Percentiles rank a stretch among this genome's conserved stretches.
Evolutionary conservation across 2,113 vertebrate species (phyloP).

Genomic region (Zosterops japonicus): DNA sequence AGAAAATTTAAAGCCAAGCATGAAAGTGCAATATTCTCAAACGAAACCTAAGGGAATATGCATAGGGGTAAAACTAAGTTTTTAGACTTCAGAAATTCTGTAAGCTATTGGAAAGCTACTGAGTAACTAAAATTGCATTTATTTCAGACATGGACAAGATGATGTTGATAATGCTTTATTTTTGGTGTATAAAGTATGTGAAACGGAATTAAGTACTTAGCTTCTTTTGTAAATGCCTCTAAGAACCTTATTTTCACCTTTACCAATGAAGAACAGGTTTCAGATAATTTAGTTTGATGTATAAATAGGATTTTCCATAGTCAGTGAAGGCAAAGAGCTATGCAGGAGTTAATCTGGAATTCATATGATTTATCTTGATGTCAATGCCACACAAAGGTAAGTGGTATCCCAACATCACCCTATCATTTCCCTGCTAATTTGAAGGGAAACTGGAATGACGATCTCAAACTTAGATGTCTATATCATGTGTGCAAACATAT

Average conservation of each 20-base stretch:
- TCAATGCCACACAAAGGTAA: neutral
- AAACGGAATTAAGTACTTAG: neutral
- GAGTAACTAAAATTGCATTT: neutral
- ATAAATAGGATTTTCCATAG: neutral
- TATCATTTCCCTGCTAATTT: neutral
- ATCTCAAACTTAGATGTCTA: neutral
- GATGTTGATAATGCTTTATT: neutral
- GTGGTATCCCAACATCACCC: neutral
- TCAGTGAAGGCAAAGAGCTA: neutral
- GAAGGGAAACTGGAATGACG: neutral
- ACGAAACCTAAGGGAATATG: neutral
- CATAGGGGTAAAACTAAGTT: neutral
- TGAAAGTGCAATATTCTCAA: neutral
- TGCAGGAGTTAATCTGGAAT: neutral
- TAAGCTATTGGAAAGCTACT: neutral
- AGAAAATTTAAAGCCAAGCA: neutral
- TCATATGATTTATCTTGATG: neutral
- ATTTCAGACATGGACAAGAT: neutral
- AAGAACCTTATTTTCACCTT: neutral
- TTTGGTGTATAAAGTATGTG: neutral
- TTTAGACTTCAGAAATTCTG: neutral
- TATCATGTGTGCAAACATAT: neutral
- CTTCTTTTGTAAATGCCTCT: neutral
- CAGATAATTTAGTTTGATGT: neutral
- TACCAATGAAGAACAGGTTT: neutral